phyloP scores from a whole-genome alignment of 2,797 vertebrate species.

The Tangara arthus region DNA sequence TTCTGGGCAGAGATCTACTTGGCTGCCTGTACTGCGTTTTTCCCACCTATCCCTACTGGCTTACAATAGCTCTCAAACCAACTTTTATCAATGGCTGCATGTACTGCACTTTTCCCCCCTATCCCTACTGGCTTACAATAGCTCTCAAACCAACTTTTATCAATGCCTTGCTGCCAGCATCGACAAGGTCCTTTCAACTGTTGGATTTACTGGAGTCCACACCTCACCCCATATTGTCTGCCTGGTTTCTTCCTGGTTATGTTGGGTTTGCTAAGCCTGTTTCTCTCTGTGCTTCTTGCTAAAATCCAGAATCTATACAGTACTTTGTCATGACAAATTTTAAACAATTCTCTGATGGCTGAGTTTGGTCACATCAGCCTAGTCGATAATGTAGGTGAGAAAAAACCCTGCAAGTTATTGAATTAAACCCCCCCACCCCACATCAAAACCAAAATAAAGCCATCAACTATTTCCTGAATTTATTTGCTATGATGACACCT shows the following conservation, averaged over 20 bases:
- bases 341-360: not conserved
- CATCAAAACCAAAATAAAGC: not conserved
- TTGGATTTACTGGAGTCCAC: not conserved
- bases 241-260: not conserved
- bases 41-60: not conserved
- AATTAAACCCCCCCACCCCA: accelerated
- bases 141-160: not conserved
- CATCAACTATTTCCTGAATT: not conserved
- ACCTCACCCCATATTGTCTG: accelerated
- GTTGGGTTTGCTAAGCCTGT: not conserved
- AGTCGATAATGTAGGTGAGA: not conserved
- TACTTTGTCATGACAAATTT: not conserved
- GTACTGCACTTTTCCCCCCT: not conserved
- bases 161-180: not conserved
- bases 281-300: not conserved
- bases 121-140: not conserved
- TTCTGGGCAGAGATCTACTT: not conserved
- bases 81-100: not conserved
- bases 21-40: not conserved
- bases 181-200: not conserved
- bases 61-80: not conserved
- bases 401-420: not conserved
- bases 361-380: not conserved
- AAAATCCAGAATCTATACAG: not conserved
- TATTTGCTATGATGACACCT: not conserved